Evolutionary conservation across 1,140 invertebrate genomes (phyloP).

Genomic region (Drosophila chauvacae): DNA sequence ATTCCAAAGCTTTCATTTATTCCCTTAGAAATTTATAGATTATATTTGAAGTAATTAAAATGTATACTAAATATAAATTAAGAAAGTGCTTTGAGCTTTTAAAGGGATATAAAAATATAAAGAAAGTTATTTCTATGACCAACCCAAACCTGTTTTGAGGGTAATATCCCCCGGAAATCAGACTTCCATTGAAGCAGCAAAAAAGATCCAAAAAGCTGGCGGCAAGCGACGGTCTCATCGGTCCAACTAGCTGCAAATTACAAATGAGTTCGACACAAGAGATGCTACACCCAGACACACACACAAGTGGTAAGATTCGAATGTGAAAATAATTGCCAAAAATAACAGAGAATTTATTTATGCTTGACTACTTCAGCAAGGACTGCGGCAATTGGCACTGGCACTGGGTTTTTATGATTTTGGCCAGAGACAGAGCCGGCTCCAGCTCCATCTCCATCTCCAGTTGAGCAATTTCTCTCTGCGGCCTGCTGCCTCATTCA

Average conservation of each 20-base stretch:
- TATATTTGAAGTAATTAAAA: no score
- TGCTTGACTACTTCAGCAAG: conserved; percentile 54
- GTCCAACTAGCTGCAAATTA: conserved; percentile 69
- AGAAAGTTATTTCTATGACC: not conserved
- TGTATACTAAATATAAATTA: no score
- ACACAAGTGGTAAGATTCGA: conserved; percentile 39
- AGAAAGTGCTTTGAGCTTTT: no score
- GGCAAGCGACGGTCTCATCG: not conserved
- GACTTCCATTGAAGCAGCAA: not conserved
- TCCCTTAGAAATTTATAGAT: no score
- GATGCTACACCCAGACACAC: conserved; percentile 17
- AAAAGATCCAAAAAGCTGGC: conserved; percentile 12
- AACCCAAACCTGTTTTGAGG: rapidly evolving
- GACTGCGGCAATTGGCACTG: conserved; percentile 51
- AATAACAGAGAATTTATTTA: conserved; percentile 81
- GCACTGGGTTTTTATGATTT: conserved; percentile 76
- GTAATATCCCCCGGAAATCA: not conserved
- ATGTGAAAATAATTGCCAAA: conserved; percentile 83
- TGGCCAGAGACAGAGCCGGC: conserved; percentile 48
- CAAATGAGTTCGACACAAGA: conserved; percentile 69
- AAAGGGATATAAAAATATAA: not conserved
- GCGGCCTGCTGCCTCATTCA: conserved; percentile 29
- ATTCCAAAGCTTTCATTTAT: no score
- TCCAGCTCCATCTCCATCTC: not conserved
- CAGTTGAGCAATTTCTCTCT: conserved; percentile 69